phyloP scores from a whole-genome alignment of 2,888 invertebrate species.

The Pasiphila rectangulata region DNA sequence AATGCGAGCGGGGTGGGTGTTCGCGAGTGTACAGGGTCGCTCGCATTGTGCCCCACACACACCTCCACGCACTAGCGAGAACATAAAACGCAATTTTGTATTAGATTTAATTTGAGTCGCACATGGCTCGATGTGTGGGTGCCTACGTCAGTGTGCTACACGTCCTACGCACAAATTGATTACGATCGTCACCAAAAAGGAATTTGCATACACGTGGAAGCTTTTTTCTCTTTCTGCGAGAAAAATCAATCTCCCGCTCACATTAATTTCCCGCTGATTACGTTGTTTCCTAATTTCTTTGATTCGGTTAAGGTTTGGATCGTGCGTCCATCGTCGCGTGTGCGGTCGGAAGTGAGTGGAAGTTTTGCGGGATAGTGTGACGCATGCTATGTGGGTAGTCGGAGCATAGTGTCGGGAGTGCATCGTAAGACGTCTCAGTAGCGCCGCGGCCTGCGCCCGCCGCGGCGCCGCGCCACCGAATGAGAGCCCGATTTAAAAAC shows the following conservation, averaged over 20 bases:
- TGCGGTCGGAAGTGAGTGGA: conserved; percentile 1
- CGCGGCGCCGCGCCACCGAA: conserved; percentile 74
- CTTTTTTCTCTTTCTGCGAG: conserved; percentile 42
- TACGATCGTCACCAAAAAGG: conserved; percentile 75
- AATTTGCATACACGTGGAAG: conserved; percentile 73
- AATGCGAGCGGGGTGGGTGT: conserved; percentile 41
- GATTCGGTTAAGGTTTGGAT: conserved; percentile 19
- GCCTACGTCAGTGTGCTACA: conserved; percentile 49
- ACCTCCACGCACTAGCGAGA: conserved; percentile 70
- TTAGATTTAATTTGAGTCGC: conserved; percentile 79
- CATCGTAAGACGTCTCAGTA: conserved; percentile 44
- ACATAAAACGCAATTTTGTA: conserved; percentile 81
- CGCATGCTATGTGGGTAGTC: conserved; percentile 61
- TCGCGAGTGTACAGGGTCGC: conserved; percentile 62
- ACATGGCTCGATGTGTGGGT: conserved; percentile 44
- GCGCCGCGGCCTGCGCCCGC: conserved; percentile 63
- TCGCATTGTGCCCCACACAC: conserved; percentile 75
- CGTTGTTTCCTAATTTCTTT: conserved; percentile 35
- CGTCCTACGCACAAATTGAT: conserved; percentile 80
- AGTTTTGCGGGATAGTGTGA: conserved; percentile 34
- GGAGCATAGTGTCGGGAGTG: conserved; percentile 43
- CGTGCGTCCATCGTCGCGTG: neutral
- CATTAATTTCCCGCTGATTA: conserved; percentile 51
- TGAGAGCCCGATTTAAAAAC: conserved; percentile 80
- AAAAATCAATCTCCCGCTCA: conserved; percentile 46